phyloP scores from a whole-genome alignment of 2,797 vertebrate species.

The Sebastolobus altivelis region DNA sequence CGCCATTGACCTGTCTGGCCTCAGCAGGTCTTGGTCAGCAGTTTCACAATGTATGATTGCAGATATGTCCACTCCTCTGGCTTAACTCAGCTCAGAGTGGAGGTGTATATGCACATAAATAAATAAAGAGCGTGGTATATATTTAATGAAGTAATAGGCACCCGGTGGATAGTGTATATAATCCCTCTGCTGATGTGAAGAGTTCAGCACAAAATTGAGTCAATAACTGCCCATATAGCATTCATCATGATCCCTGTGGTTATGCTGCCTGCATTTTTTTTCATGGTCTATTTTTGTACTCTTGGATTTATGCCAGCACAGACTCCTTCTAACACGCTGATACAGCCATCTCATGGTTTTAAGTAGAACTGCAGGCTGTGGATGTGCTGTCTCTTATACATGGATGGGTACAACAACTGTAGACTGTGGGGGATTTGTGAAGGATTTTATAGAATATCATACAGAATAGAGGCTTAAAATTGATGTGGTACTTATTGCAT shows the following conservation, averaged over 20 bases:
- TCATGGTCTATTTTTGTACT: slow-evolving; percentile 37
- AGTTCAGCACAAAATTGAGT: not conserved
- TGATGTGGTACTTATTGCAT: not conserved
- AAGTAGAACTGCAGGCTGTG: slow-evolving; percentile 26
- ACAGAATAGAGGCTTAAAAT: not conserved
- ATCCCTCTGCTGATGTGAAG: slow-evolving; percentile 14
- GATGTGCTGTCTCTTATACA: not conserved
- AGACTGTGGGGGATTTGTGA: not conserved
- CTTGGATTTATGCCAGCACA: not conserved
- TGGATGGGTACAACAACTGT: not conserved
- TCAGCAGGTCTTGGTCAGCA: slow-evolving; percentile 38
- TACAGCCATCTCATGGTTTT: slow-evolving; percentile 49
- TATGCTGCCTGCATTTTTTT: not conserved
- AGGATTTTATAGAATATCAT: not conserved
- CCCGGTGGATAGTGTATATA: not conserved
- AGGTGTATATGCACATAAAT: not conserved
- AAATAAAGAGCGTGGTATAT: not conserved
- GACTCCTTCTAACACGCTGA: not conserved
- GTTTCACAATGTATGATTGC: slow-evolving; percentile 43
- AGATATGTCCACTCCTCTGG: not conserved
- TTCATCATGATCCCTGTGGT: slow-evolving; percentile 37
- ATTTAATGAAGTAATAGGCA: not conserved
- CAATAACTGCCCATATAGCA: not conserved
- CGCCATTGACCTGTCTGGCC: slow-evolving; percentile 26
- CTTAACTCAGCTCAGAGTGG: not conserved